Conservation (phyloP, 2,797 vertebrate genomes). For the Lepilemur ruficaudatus region DNA sequence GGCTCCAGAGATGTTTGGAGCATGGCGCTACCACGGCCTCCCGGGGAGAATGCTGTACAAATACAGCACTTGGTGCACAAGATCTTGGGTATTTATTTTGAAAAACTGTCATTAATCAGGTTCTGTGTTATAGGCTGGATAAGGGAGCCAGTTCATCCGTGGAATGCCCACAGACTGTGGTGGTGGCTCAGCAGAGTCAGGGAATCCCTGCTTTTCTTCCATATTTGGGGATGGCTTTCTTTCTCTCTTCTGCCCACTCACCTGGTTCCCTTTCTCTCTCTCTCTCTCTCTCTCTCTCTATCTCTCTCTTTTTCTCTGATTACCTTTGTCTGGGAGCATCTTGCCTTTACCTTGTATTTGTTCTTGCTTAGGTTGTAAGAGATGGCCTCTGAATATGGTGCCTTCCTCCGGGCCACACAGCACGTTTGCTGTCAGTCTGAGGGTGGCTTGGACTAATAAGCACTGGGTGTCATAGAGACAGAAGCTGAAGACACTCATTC, state of each 20-base stretch:
- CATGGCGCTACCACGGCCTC: fast-evolving
- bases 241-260: neutral
- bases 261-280: neutral
- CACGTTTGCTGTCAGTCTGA: fast-evolving
- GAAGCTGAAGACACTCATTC: neutral
- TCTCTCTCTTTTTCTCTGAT: neutral
- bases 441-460: neutral
- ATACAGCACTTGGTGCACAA: neutral
- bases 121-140: neutral
- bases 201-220: neutral
- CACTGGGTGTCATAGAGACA: neutral
- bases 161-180: neutral
- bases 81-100: neutral
- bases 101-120: neutral
- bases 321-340: neutral
- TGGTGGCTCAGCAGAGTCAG: fast-evolving
- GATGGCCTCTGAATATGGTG: neutral
- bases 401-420: neutral
- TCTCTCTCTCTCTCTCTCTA: neutral
- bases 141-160: neutral
- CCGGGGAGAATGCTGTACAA: neutral
- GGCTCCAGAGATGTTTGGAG: neutral
- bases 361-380: neutral
- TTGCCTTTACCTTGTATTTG: neutral
- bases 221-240: fast-evolving